Evolutionary conservation across 2,888 invertebrate species (phyloP).

Genomic region (Malacosoma neustria): DNA sequence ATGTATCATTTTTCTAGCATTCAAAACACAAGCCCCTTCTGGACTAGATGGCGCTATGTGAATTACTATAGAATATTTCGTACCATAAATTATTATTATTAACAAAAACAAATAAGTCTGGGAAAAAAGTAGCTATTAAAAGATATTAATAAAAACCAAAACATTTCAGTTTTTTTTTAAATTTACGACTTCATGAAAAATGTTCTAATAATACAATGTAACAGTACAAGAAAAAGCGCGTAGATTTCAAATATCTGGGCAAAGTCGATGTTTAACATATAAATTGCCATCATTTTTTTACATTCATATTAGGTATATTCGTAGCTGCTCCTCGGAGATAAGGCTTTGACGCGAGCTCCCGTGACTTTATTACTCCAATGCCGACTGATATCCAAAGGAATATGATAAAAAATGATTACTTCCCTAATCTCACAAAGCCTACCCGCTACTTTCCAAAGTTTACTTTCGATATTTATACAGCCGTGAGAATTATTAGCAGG

Average conservation of each 20-base stretch:
- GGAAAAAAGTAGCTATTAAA: no score
- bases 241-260: conserved; percentile 42
- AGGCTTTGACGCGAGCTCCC: conserved; percentile 30
- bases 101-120: no score
- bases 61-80: no score
- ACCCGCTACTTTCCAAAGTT: conserved; percentile 16
- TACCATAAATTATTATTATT: no score
- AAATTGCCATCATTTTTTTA: conserved; percentile 66
- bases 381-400: conserved; percentile 34
- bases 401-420: conserved; percentile 33
- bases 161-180: no score
- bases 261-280: conserved; percentile 62
- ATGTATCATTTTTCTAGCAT: no score
- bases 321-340: conserved; percentile 47
- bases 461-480: conserved; percentile 11
- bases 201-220: background rate
- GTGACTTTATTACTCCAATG: conserved; percentile 46
- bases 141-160: no score
- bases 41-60: no score
- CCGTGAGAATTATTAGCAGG: no score
- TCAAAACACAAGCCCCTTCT: no score
- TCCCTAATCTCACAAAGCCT: conserved; percentile 17
- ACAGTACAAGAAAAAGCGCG: background rate
- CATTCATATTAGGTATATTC: conserved; percentile 44
- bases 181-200: no score